phyloP scores from a whole-genome alignment of 1,140 invertebrate species.

The Lycorma delicatula region DNA sequence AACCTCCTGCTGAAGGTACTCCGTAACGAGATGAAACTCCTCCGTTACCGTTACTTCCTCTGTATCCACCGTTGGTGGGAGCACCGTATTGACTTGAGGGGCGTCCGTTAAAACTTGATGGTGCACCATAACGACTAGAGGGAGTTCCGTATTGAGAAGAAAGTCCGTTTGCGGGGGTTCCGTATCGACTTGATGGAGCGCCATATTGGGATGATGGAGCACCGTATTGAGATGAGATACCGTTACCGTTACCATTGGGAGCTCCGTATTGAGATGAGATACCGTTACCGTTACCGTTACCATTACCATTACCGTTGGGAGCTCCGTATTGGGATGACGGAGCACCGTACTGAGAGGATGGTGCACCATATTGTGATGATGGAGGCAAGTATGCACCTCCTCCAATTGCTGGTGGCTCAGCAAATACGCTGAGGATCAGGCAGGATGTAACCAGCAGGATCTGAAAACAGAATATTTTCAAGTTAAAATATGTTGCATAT shows the following conservation, averaged over 20 bases:
- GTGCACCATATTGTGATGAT: neutral
- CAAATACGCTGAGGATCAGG: no score
- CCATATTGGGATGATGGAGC: constrained; percentile 12
- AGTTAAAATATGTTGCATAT: no score
- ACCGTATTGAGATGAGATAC: neutral
- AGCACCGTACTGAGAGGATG: constrained; percentile 4
- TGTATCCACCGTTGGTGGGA: neutral
- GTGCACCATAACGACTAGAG: neutral
- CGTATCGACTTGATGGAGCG: constrained; percentile 9
- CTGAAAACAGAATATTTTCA: no score
- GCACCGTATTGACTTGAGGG: neutral
- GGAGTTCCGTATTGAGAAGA: neutral
- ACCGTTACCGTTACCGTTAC: neutral
- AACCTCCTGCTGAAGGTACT: neutral
- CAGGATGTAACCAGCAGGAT: no score
- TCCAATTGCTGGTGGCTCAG: constrained; percentile 11
- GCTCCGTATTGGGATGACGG: constrained; percentile 17
- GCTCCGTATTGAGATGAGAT: neutral
- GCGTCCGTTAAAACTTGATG: constrained; percentile 1
- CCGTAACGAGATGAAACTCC: neutral
- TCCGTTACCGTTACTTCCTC: neutral
- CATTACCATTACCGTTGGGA: constrained; percentile 6
- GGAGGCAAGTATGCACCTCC: constrained; percentile 12
- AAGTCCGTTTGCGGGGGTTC: neutral
- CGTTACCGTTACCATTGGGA: neutral